A percentile compares a stretch with the other conserved stretches of the same genome.
Evolutionary conservation across 2,113 vertebrate genomes (phyloP).

Genomic region (Petaurus breviceps): DNA sequence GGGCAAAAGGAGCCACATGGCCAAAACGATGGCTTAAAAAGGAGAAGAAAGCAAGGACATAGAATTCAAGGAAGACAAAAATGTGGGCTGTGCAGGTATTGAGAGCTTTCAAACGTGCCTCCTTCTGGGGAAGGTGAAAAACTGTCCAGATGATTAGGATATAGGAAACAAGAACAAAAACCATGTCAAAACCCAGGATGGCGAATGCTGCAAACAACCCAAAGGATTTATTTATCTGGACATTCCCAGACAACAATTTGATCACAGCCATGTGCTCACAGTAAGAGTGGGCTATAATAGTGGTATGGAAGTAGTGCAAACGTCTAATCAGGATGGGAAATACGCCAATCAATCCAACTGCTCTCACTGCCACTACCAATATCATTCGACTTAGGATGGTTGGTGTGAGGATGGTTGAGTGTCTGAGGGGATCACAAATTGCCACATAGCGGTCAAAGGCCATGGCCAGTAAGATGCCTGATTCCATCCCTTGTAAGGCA

Average conservation of each 20-base stretch:
- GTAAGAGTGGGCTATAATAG: slow-evolving; percentile 58
- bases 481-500: slow-evolving; percentile 71
- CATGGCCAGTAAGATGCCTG: slow-evolving; percentile 66
- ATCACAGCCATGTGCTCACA: slow-evolving; percentile 74
- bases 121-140: slow-evolving; percentile 39
- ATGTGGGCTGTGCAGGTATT: slow-evolving; percentile 69
- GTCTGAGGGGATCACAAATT: slow-evolving; percentile 67
- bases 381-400: rapidly evolving
- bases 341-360: slow-evolving; percentile 32
- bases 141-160: slow-evolving; percentile 58
- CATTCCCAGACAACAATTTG: slow-evolving; percentile 62
- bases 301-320: slow-evolving; percentile 43
- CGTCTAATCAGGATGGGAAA: slow-evolving; percentile 48
- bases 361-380: slow-evolving; percentile 33
- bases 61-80: slow-evolving; percentile 64
- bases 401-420: neutral
- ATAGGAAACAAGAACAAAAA: slow-evolving; percentile 64
- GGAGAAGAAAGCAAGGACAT: slow-evolving; percentile 68
- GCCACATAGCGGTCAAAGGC: slow-evolving; percentile 70
- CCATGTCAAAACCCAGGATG: slow-evolving; percentile 32
- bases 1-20: slow-evolving; percentile 4
- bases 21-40: slow-evolving; percentile 77
- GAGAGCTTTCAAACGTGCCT: slow-evolving; percentile 69
- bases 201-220: slow-evolving; percentile 66
- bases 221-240: neutral